A percentile compares a stretch with the other conserved stretches of the same genome.
Conservation (phyloP, 2,888 invertebrate species). For the Amiota mariae region DNA sequence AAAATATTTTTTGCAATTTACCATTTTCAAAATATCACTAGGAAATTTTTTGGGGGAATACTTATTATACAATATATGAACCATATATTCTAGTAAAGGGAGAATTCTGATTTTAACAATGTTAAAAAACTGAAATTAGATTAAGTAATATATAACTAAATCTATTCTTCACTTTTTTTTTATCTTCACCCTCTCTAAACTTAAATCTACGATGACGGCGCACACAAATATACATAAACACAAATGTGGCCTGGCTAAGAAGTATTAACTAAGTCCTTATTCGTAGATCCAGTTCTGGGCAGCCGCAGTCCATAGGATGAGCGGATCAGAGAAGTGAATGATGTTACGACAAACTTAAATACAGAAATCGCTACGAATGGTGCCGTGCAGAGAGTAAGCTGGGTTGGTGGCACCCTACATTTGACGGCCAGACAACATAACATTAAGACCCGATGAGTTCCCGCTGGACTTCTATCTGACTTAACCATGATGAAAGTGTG, state of each 20-base stretch:
- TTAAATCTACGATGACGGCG: slow-evolving; percentile 37
- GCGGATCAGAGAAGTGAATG: slow-evolving; percentile 95
- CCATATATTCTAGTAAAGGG: no score
- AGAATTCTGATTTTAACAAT: no score
- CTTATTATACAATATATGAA: no score
- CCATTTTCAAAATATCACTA: no score
- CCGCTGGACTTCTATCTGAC: slow-evolving; percentile 98
- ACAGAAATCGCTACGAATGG: slow-evolving; percentile 97
- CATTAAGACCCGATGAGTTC: slow-evolving; percentile 95
- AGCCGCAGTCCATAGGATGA: slow-evolving; percentile 88
- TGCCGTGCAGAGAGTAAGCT: slow-evolving; percentile 94
- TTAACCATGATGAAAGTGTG: slow-evolving; percentile 99
- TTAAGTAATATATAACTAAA: no score
- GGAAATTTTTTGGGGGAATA: no score
- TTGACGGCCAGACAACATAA: slow-evolving; percentile 94
- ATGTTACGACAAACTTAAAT: slow-evolving; percentile 97
- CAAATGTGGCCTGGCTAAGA: slow-evolving; percentile 22
- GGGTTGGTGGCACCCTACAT: slow-evolving; percentile 99
- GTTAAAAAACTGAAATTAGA: no score
- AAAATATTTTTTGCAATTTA: no score
- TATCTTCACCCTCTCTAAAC: slow-evolving; percentile 40
- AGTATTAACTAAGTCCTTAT: slow-evolving; percentile 68
- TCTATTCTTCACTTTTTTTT: slow-evolving; percentile 59
- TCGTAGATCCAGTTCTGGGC: slow-evolving; percentile 94
- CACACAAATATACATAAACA: slow-evolving; percentile 38